Evolutionary conservation across 37 sponge, comb jelly and placozoan genomes (phyloP).

Genomic region (Mnemiopsis leidyi): DNA sequence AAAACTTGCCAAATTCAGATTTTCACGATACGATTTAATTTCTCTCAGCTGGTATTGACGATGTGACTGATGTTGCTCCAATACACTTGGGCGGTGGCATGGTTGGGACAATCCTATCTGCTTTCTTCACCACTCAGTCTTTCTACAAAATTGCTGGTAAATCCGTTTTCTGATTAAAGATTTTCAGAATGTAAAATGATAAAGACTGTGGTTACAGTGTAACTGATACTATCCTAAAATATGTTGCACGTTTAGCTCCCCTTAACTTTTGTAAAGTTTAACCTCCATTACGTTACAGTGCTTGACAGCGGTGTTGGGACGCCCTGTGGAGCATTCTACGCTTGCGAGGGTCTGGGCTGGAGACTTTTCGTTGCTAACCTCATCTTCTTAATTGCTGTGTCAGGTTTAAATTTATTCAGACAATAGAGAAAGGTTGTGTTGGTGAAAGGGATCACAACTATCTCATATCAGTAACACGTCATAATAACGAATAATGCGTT

Average conservation of each 20-base stretch:
- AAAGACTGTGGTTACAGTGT: too few relatives aligned
- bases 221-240: background rate
- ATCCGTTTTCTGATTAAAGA: too few relatives aligned
- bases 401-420: too few relatives aligned
- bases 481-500: too few relatives aligned
- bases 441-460: too few relatives aligned
- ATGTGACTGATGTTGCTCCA: conserved; percentile 22
- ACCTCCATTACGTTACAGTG: too few relatives aligned
- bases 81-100: conserved; percentile 39
- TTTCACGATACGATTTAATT: background rate
- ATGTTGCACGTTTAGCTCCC: background rate
- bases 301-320: background rate
- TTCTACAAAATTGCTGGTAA: conserved; percentile 16
- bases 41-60: conserved; percentile 16
- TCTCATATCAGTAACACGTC: too few relatives aligned
- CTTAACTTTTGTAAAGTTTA: too few relatives aligned
- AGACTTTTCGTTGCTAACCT: conserved; percentile 57
- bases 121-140: conserved; percentile 10
- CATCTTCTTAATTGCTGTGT: background rate
- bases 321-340: conserved; percentile 37
- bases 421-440: too few relatives aligned
- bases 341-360: conserved; percentile 40
- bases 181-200: too few relatives aligned
- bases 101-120: conserved; percentile 32
- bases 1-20: too few relatives aligned